Evolutionary conservation across 2,797 vertebrate genomes (phyloP).

Genomic region (Lithobates sylvaticus): DNA sequence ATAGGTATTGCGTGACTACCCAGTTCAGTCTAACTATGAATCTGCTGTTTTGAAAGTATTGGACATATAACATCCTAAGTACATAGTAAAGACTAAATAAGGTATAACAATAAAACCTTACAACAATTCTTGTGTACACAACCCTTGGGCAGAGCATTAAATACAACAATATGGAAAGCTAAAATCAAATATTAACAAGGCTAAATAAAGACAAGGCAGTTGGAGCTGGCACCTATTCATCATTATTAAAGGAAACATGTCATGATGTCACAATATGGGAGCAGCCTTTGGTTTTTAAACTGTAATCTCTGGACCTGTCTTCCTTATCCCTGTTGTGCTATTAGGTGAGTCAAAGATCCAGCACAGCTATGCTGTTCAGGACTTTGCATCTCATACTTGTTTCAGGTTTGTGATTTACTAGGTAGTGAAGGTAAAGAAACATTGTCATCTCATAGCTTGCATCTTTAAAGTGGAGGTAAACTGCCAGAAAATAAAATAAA

Average conservation of each 20-base stretch:
- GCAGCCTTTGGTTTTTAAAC: background rate
- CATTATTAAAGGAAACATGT: background rate
- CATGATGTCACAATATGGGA: background rate
- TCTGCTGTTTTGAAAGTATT: background rate
- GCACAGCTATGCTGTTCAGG: too few relatives aligned
- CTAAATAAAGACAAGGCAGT: background rate
- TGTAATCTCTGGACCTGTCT: too few relatives aligned
- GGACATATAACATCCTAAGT: background rate
- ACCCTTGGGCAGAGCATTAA: background rate
- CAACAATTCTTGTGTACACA: background rate
- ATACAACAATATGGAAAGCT: background rate
- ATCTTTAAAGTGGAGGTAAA: too few relatives aligned
- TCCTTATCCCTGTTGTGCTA: too few relatives aligned
- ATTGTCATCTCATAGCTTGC: too few relatives aligned
- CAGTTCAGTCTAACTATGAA: background rate
- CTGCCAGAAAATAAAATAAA: too few relatives aligned
- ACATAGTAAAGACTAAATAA: constrained; percentile 9
- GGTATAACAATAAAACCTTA: background rate
- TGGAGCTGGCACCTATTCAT: background rate
- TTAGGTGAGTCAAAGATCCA: too few relatives aligned
- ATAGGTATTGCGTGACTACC: background rate
- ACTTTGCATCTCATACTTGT: too few relatives aligned
- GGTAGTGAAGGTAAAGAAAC: too few relatives aligned
- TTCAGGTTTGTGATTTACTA: too few relatives aligned
- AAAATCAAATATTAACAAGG: background rate